Conservation (phyloP, 2,888 invertebrate species). For the Euphydryas editha region DNA sequence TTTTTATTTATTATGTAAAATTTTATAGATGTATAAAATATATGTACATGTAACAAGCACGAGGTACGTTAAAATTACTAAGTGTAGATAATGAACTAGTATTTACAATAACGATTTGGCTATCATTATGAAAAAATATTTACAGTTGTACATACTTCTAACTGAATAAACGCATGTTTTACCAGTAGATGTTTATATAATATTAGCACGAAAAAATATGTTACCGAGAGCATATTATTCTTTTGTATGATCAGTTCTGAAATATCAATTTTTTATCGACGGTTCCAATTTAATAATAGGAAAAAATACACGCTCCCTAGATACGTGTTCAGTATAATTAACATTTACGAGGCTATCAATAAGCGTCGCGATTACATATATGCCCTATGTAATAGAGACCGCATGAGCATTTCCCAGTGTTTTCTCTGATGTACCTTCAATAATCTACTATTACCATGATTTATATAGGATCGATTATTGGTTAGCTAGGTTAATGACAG, state of each 20-base stretch:
- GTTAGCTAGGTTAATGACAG: slow-evolving; percentile 75
- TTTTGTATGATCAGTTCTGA: slow-evolving; percentile 3
- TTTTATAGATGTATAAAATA: slow-evolving; percentile 1
- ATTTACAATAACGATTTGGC: too few relatives aligned
- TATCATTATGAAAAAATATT: background rate
- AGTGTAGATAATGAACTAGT: background rate
- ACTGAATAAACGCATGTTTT: background rate
- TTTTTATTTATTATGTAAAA: slow-evolving; percentile 27
- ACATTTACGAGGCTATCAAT: slow-evolving; percentile 72
- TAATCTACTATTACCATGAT: slow-evolving; percentile 82
- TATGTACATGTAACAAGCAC: too few relatives aligned
- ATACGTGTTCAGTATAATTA: slow-evolving; percentile 35
- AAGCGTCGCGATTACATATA: slow-evolving; percentile 77
- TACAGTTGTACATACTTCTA: background rate
- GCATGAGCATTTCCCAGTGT: slow-evolving; percentile 72
- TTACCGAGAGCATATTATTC: background rate
- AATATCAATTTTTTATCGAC: slow-evolving; percentile 7
- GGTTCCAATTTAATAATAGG: slow-evolving; percentile 5
- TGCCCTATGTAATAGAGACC: slow-evolving; percentile 72
- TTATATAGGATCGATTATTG: slow-evolving; percentile 77
- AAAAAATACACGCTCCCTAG: slow-evolving; percentile 10
- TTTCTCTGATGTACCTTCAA: slow-evolving; percentile 76
- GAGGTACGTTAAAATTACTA: background rate
- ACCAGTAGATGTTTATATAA: background rate
- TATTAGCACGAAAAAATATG: background rate